Evolutionary conservation across 2,888 invertebrate genomes (phyloP), one percentile per base, ranked within the genome.

Genomic region (Conchocele bisecta): DNA sequence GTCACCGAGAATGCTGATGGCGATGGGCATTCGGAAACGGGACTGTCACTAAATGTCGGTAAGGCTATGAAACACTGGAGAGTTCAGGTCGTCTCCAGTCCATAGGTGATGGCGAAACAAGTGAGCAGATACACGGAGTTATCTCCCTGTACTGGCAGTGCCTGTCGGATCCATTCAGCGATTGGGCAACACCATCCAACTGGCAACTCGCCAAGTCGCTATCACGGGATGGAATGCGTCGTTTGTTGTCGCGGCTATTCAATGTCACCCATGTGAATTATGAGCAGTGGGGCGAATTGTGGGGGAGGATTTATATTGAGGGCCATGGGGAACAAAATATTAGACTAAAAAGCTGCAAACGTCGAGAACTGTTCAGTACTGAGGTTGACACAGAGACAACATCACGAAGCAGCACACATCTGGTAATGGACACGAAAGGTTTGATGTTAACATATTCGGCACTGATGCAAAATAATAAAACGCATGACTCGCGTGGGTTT

Each of bases 211-310:
- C 51, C 6, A 9, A 9, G 9, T 2, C 29, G 22, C 11, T 51
- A 2, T 29, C 51, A 11, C 26, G 3, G 7, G 3, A 33, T 4
- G 5, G 20, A 3, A 20, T 29, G 17, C 17, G 17, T 13, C 20
- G 20, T 5, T 2, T 51, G 9, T 4, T 5, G 2, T 7, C 20
- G 11, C 17, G 13, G 11, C 3, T 24, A 5, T 3, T 33, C 15
- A 33, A 31, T 33, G n/a, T 17, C 3, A 51, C 9, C n/a, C n/a
- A n/a, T 13, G 2, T 51, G 3, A 33, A 35, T 17, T 51, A 17
- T 17, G 9, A n/a, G 22, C 51, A 51, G 33, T 31, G 51, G 51
- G 51, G 51, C 20, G 51, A 51, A 31, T 20, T 51, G 15, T 35
- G 51, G 20, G 51, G 51, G 3, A 51, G n/a, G 17, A 33, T 51